Evolutionary conservation across 2,888 invertebrate genomes (phyloP).

Genomic region (Neoaliturus tenellus): DNA sequence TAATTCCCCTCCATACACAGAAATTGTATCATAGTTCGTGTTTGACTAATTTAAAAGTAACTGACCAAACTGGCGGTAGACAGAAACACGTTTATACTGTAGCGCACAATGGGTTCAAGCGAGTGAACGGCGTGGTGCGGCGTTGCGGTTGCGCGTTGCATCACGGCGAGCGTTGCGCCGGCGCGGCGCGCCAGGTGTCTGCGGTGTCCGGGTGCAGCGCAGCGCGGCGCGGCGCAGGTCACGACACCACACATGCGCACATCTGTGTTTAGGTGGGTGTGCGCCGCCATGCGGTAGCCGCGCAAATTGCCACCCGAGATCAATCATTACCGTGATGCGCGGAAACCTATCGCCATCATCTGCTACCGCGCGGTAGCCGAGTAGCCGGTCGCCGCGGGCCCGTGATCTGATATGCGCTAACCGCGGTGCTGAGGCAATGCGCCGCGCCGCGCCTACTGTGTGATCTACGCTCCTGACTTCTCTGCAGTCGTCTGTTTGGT

Average conservation of each 20-base stretch:
- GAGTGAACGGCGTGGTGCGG: too few relatives aligned
- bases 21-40: too few relatives aligned
- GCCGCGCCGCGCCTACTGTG: too few relatives aligned
- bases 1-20: too few relatives aligned
- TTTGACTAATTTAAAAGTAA: too few relatives aligned
- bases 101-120: too few relatives aligned
- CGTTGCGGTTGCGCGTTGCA: background rate
- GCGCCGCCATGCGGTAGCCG: conserved; percentile 35
- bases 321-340: conserved; percentile 34
- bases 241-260: conserved; percentile 4
- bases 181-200: background rate
- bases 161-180: background rate
- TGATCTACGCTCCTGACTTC: too few relatives aligned
- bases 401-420: background rate
- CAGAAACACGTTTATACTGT: too few relatives aligned
- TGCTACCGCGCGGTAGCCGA: conserved; percentile 16
- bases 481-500: too few relatives aligned
- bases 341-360: conserved; percentile 24
- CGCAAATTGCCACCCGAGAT: conserved; percentile 30
- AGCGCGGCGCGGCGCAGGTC: background rate
- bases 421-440: background rate
- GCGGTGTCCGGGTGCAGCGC: background rate
- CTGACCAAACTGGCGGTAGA: too few relatives aligned
- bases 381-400: background rate
- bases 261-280: conserved; percentile 46